phyloP scores from a whole-genome alignment of 2,113 vertebrate genomes.

The Gymnogyps californianus region DNA sequence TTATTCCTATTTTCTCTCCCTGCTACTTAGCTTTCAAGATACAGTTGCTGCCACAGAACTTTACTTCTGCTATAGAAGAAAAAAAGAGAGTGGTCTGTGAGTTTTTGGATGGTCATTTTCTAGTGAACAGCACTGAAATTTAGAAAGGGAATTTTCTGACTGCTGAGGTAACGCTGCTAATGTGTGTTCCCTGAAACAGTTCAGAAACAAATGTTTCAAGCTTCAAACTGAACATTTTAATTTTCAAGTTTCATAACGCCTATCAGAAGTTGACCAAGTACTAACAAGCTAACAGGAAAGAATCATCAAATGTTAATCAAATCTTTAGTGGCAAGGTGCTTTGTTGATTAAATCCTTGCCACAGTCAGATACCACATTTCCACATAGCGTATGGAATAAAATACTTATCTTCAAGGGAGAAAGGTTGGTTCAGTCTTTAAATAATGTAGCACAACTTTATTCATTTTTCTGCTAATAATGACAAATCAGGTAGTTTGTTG shows the following conservation, averaged over 20 bases:
- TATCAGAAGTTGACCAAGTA: neutral
- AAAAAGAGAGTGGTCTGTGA: neutral
- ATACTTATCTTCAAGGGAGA: neutral
- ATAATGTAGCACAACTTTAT: neutral
- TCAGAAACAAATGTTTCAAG: neutral
- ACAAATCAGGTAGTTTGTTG: neutral
- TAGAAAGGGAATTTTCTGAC: neutral
- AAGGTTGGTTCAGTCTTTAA: conserved; percentile 8
- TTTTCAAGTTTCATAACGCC: neutral
- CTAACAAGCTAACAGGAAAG: neutral
- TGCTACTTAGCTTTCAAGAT: neutral
- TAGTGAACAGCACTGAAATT: neutral
- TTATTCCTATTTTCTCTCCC: neutral
- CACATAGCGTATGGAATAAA: neutral
- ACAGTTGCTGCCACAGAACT: neutral
- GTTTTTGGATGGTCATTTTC: neutral
- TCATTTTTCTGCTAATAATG: neutral
- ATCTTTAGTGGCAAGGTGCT: neutral
- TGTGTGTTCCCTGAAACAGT: neutral
- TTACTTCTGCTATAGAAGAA: neutral
- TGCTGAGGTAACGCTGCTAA: neutral
- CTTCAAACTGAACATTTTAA: neutral
- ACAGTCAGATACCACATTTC: neutral
- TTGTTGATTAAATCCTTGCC: neutral
- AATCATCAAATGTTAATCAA: neutral